phyloP scores from a whole-genome alignment of 2,888 invertebrate genomes.

The Pelosia muscerda region DNA sequence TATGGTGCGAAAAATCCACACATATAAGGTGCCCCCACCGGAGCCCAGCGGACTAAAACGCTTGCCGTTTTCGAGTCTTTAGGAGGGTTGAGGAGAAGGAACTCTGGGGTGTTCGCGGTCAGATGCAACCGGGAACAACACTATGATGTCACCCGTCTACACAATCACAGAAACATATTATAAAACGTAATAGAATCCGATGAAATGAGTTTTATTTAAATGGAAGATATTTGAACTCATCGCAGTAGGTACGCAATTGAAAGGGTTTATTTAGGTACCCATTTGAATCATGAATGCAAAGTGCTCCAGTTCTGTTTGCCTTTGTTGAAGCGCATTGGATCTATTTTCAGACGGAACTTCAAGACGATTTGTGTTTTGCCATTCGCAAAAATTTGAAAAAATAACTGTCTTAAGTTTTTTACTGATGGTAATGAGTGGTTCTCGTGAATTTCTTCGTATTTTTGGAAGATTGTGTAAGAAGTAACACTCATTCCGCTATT shows the following conservation, averaged over 20 bases:
- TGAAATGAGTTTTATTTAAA: neutral
- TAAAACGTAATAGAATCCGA: neutral
- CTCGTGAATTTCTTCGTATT: too few species aligned
- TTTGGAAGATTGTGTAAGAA: too few species aligned
- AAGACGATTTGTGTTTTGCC: neutral
- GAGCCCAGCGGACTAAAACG: too few species aligned
- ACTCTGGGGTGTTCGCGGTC: too few species aligned
- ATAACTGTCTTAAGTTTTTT: conserved; percentile 1
- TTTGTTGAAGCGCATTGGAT: neutral
- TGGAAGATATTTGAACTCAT: neutral
- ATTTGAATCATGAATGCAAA: neutral
- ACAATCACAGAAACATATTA: too few species aligned
- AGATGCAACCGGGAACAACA: neutral
- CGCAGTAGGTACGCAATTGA: neutral
- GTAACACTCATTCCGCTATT: too few species aligned
- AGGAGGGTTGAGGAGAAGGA: too few species aligned
- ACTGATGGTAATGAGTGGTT: neutral
- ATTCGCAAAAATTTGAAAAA: neutral
- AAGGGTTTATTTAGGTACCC: neutral
- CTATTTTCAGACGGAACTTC: conserved; percentile 8
- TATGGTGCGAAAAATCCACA: too few species aligned
- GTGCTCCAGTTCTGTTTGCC: neutral
- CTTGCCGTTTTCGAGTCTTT: too few species aligned
- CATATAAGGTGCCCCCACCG: too few species aligned
- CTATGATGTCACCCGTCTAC: too few species aligned